Evolutionary conservation across 2,888 invertebrate genomes (phyloP).

Genomic region (Ectemnius lituratus): DNA sequence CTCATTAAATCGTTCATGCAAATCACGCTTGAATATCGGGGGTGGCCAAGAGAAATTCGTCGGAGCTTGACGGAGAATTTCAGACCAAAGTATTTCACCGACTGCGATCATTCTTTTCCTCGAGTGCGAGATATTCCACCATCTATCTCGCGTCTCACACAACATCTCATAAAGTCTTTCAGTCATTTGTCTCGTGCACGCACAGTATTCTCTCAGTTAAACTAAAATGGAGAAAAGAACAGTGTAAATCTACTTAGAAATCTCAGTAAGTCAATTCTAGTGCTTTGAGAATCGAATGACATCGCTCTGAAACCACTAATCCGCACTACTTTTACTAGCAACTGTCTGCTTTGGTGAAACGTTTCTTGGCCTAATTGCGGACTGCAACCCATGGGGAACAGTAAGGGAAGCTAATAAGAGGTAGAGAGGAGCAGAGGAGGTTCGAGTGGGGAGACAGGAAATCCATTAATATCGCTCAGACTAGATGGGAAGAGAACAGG

Average conservation of each 20-base stretch:
- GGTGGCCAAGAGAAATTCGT: neutral
- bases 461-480: constrained; percentile 70
- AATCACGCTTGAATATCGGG: constrained; percentile 28
- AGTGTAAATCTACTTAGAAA: no score
- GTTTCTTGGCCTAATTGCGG: no score
- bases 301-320: no score
- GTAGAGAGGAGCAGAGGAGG: constrained; percentile 32
- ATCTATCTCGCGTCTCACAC: no score
- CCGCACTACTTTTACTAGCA: no score
- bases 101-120: neutral
- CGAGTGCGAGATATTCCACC: constrained; percentile 3
- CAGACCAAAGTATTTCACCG: neutral
- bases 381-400: no score
- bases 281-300: no score
- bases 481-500: constrained; percentile 56
- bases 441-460: constrained; percentile 38
- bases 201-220: no score
- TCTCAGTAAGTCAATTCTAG: no score
- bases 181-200: neutral
- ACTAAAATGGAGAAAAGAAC: no score
- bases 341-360: no score
- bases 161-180: no score
- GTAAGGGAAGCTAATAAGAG: neutral
- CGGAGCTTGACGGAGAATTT: constrained; percentile 23
- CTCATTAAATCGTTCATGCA: constrained; percentile 49